These are phyloP conservation scores for Lasioglossum zephyrum DNA, from an alignment of 2,888 invertebrate genomes.

Conservation along the genomic window DNA sequence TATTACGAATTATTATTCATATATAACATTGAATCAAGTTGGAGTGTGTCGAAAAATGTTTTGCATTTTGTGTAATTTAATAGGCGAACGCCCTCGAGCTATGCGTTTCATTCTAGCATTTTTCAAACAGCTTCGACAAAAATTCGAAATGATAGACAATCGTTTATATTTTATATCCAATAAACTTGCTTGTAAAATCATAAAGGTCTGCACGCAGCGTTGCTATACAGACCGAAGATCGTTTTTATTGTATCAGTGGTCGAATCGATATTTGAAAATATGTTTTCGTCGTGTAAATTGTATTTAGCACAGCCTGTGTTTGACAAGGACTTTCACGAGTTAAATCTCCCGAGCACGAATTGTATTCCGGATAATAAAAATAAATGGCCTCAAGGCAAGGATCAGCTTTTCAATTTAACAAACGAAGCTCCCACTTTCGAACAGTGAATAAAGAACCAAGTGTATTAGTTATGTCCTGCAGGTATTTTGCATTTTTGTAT, in stretches of 20 bases:
- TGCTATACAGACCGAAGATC: background rate
- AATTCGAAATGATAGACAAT: background rate
- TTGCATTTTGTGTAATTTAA: background rate
- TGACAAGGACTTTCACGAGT: background rate
- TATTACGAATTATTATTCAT: background rate
- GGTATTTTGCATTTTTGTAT: background rate
- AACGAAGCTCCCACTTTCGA: background rate
- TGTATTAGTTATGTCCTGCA: background rate
- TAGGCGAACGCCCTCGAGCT: background rate
- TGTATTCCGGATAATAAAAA: background rate
- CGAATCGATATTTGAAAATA: background rate
- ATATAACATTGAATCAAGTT: too few relatives aligned
- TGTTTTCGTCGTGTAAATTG: background rate
- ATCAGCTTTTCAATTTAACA: background rate
- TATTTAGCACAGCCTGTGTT: background rate
- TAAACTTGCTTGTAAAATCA: background rate
- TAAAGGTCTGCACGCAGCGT: background rate
- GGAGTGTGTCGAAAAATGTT: too few relatives aligned
- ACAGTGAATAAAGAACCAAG: background rate
- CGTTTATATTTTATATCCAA: background rate
- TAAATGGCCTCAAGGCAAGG: background rate
- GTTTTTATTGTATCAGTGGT: background rate
- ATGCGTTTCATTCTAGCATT: background rate
- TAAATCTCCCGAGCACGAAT: background rate
- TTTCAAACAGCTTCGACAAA: background rate